A percentile compares a stretch with the other conserved stretches of the same genome.
Evolutionary conservation across 2,888 invertebrate genomes (phyloP).

Genomic region (Acleris emargana): DNA sequence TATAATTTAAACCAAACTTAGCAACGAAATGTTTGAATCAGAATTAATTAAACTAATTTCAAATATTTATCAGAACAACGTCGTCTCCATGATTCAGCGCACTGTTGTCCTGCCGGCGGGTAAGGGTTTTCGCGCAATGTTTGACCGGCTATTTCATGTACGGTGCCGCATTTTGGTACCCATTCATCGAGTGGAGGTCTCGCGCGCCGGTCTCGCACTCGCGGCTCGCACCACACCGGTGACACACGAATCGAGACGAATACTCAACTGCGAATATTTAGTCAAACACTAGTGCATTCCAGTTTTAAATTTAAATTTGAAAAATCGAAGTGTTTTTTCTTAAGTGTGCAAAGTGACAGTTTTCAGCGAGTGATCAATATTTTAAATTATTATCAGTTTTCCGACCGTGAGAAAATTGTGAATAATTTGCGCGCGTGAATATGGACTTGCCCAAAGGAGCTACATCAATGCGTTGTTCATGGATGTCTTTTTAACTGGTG

Average conservation of each 20-base stretch:
- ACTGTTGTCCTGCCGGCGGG: slow-evolving; percentile 69
- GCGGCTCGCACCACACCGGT: slow-evolving; percentile 66
- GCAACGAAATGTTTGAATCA: no score
- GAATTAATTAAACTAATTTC: background rate
- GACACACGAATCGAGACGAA: slow-evolving; percentile 59
- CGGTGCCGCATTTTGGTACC: slow-evolving; percentile 80
- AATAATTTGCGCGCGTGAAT: slow-evolving; percentile 70
- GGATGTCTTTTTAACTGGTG: slow-evolving; percentile 83
- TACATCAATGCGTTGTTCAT: slow-evolving; percentile 82
- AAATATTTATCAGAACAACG: slow-evolving; percentile 9
- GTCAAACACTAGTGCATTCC: slow-evolving; percentile 54
- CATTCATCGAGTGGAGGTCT: slow-evolving; percentile 82
- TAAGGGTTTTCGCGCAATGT: slow-evolving; percentile 81
- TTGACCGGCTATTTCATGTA: slow-evolving; percentile 81
- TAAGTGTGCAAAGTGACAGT: slow-evolving; percentile 53
- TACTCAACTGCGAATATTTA: slow-evolving; percentile 57
- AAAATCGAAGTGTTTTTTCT: slow-evolving; percentile 9
- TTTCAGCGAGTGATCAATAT: slow-evolving; percentile 60
- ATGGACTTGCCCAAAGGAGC: slow-evolving; percentile 80
- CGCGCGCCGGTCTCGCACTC: slow-evolving; percentile 78
- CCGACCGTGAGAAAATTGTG: slow-evolving; percentile 45
- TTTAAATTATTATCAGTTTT: slow-evolving; percentile 17
- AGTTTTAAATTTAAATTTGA: slow-evolving; percentile 40
- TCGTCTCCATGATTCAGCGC: slow-evolving; percentile 63
- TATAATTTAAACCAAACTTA: no score